Evolutionary conservation across 37 sponge, comb jelly and placozoan species (phyloP).

Genomic region (Chondrilla cf. caribensis): DNA sequence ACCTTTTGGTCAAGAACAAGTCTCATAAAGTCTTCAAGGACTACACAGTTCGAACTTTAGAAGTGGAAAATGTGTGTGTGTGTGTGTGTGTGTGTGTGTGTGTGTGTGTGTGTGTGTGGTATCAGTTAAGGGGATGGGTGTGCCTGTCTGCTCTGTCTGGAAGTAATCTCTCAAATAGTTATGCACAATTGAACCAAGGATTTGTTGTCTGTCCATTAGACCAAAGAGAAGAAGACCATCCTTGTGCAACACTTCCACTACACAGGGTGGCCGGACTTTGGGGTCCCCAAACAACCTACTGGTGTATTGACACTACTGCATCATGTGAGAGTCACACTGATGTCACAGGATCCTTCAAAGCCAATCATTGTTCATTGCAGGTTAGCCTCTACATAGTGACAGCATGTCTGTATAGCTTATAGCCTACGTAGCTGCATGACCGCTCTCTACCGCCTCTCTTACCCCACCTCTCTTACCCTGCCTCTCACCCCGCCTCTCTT

Average conservation of each 20-base stretch:
- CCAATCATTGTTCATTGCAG: conserved; percentile 79
- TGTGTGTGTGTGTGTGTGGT: conserved; percentile 15
- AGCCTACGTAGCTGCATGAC: too few species aligned
- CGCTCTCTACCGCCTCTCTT: too few species aligned
- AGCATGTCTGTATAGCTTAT: too few species aligned
- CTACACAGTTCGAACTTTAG: background rate
- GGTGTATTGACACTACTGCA: conserved; percentile 47
- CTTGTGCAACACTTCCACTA: conserved; percentile 61
- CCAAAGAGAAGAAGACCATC: background rate
- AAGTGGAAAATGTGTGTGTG: background rate
- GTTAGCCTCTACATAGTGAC: conserved; percentile 1
- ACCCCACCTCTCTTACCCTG: too few species aligned
- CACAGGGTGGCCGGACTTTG: conserved; percentile 78
- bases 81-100: conserved; percentile 9
- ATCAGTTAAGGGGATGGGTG: background rate
- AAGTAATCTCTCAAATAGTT: too few species aligned
- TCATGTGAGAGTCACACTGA: conserved; percentile 37
- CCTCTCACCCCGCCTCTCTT: background rate
- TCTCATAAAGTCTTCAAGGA: background rate
- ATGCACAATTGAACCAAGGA: too few species aligned
- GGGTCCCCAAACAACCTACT: conserved; percentile 63
- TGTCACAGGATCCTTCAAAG: conserved; percentile 26
- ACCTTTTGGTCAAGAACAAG: background rate
- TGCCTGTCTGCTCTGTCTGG: too few species aligned
- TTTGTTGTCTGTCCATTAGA: too few species aligned